Base-by-base conservation (phyloP, 2,888 invertebrate genomes). In the Andrena trimmerana region DNA sequence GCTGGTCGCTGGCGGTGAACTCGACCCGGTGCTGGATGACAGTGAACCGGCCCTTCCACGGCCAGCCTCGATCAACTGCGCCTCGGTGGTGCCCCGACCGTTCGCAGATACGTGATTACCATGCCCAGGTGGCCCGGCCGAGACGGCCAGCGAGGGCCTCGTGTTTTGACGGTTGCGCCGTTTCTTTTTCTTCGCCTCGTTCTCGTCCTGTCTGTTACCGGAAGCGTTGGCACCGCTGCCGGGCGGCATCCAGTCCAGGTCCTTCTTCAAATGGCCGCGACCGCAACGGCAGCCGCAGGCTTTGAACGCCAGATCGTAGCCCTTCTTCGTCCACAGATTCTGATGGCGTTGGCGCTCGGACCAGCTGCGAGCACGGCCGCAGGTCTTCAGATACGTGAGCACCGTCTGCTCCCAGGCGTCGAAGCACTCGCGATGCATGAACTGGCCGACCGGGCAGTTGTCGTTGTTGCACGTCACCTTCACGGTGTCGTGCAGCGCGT, bases 261-360 rank as follows among this genome's bases (percentile, higher is more conserved):
- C 99, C 94, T 99, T 99, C 92, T 98, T 97, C 90, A 99, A 94
- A 92, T 99, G 98, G 6, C 99, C 99, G 42, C 98, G 96, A 2
- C 97, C 97, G 94, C 99, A 99, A 86, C 97, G 97, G 95, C 99
- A 99, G 57, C 97, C 97, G 95, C 99, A 99, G 7, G 98, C 98
- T 92, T 98, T 99, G 94, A 97, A 99, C 7, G 98, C 98, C 93
- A 99, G 94, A 94, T 99, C 99, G 95, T 99, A 99, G 72, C 99
- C 99, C 94, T 99, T 99, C 94, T 99, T 99, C 76, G 99, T 98
- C 99, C 99, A 99, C 79, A 99, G 95, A 94, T 99, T 99, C 95
- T 99, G 99, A 90, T 97, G 96, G 36, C 99, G 96, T 94, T 99
- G 99, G 78, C 98, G 96, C 94, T 99, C 99, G 52, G 98, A 98